Conservation (phyloP, 2,113 vertebrate species). For the Hypocryptadius cinnamomeus region DNA sequence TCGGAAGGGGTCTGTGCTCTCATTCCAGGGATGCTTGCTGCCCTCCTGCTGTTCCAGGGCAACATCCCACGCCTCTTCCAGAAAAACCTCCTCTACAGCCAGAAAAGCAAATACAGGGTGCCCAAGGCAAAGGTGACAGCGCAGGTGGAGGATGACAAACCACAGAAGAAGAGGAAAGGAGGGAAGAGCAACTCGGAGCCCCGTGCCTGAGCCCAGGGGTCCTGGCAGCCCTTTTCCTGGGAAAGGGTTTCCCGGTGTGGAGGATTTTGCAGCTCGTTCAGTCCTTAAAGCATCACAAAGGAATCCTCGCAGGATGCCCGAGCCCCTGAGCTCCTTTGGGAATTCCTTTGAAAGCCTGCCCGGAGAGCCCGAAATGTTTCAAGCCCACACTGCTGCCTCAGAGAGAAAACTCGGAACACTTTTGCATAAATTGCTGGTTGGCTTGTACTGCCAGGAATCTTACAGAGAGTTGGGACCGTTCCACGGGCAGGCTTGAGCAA, state of each 20-base stretch:
- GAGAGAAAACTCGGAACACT: not conserved
- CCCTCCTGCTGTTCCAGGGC: constrained; percentile 79
- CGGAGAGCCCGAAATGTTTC: not conserved
- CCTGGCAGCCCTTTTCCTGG: not conserved
- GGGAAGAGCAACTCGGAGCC: not conserved
- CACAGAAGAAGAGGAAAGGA: fast-evolving
- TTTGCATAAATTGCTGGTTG: not conserved
- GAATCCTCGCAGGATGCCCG: not conserved
- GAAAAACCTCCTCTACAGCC: constrained; percentile 76
- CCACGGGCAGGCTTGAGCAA: not conserved
- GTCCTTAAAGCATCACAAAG: not conserved
- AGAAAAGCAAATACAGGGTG: constrained; percentile 75
- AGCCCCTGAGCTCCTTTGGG: not conserved
- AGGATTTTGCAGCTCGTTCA: not conserved
- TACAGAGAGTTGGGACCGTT: not conserved
- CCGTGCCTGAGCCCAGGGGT: not conserved
- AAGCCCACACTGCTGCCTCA: not conserved
- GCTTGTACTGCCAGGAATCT: not conserved
- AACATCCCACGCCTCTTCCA: constrained; percentile 83
- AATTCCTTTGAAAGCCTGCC: not conserved
- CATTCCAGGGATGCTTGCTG: constrained; percentile 79
- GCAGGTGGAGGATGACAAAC: fast-evolving
- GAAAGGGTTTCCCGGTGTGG: fast-evolving
- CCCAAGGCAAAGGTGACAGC: constrained; percentile 64
- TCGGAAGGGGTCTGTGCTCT: not conserved